These are phyloP conservation scores for Hydriomena furcata DNA, from an alignment of 2,888 invertebrate species.

Conservation along the genomic window DNA sequence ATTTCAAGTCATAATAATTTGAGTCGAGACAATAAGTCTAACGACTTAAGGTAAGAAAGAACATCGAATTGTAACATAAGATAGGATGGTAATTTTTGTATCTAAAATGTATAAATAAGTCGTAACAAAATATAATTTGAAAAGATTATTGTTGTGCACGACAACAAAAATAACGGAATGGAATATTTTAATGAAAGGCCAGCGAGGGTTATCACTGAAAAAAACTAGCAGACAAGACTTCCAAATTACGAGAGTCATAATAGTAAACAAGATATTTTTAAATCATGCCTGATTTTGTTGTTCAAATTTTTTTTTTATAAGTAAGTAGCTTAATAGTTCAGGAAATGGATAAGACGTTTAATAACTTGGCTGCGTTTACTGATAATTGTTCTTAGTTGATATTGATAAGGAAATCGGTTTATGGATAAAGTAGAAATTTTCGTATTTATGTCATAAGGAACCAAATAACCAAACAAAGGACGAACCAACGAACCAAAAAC, in stretches of 20 bases:
- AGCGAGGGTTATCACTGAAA: slow-evolving; percentile 28
- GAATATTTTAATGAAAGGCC: slow-evolving; percentile 29
- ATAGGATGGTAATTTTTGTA: too few relatives aligned
- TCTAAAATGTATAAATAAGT: background rate
- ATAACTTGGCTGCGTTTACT: too few relatives aligned
- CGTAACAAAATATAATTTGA: slow-evolving; percentile 1
- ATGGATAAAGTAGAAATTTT: background rate
- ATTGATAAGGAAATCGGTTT: too few relatives aligned
- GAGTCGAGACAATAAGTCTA: too few relatives aligned
- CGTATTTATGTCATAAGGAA: too few relatives aligned
- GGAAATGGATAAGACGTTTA: background rate
- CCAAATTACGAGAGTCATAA: slow-evolving; percentile 3
- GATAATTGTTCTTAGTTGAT: too few relatives aligned
- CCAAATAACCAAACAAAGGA: too few relatives aligned
- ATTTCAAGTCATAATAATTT: too few relatives aligned
- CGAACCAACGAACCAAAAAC: too few relatives aligned
- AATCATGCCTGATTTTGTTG: slow-evolving; percentile 2
- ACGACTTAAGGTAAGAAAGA: too few relatives aligned
- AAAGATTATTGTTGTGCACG: background rate
- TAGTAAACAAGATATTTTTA: slow-evolving; percentile 17
- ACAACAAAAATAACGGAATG: slow-evolving; percentile 11
- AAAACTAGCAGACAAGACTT: slow-evolving; percentile 4
- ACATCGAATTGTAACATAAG: too few relatives aligned
- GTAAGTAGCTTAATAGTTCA: background rate
- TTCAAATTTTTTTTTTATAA: background rate